These are phyloP conservation scores for Typhlomys cinereus DNA, from an alignment of 2,113 vertebrate genomes.

Conservation along the genomic window DNA sequence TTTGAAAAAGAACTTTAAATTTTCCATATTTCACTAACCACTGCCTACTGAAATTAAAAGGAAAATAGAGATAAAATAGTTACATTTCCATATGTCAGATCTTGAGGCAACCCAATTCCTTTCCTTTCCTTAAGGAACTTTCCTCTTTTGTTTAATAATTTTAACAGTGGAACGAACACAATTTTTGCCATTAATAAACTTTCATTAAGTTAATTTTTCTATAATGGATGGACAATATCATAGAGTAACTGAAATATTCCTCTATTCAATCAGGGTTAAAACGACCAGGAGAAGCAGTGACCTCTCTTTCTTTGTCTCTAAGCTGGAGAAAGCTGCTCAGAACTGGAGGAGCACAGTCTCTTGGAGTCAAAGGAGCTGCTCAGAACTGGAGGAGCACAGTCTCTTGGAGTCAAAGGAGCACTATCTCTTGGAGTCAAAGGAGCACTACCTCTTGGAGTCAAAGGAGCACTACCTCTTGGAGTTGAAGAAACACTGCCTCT, in stretches of 20 bases:
- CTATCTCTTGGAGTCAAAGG: no score
- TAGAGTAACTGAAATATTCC: background rate
- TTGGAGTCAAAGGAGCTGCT: no score
- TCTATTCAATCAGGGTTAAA: background rate
- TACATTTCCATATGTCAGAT: background rate
- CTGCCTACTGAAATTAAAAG: background rate
- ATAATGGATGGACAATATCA: background rate
- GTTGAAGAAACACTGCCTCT: no score
- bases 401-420: no score
- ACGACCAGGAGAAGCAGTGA: background rate
- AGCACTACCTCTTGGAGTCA: no score
- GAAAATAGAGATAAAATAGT: background rate
- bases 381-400: no score
- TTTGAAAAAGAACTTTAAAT: background rate
- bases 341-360: no score
- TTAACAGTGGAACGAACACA: background rate
- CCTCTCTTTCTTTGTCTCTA: background rate
- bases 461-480: no score
- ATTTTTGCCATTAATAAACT: background rate
- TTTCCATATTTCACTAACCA: conserved; percentile 35
- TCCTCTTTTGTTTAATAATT: conserved; percentile 3
- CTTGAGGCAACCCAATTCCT: background rate
- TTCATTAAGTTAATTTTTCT: conserved; percentile 14
- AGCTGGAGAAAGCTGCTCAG: background rate
- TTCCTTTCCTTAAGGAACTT: background rate